Evolutionary conservation across 1,140 invertebrate species (phyloP).

Genomic region (Tenebrio molitor): DNA sequence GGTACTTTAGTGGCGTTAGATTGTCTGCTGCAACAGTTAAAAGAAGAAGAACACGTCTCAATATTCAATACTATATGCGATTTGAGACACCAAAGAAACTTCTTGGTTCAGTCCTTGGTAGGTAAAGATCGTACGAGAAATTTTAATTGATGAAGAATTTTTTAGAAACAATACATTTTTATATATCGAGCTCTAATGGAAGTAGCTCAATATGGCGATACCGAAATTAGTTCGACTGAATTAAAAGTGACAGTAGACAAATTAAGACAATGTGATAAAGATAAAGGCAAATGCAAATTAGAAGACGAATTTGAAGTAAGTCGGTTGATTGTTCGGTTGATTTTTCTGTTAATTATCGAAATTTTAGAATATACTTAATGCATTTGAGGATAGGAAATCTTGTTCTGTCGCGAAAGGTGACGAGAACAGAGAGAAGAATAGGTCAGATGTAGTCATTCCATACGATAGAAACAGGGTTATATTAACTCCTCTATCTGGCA

Average conservation of each 20-base stretch:
- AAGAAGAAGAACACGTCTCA: constrained; percentile 84
- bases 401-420: constrained; percentile 84
- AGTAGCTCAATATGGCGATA: constrained; percentile 93
- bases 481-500: constrained; percentile 82
- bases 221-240: constrained; percentile 82
- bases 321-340: constrained; percentile 35
- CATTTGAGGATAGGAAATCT: constrained; percentile 86
- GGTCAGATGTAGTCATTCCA: constrained; percentile 88
- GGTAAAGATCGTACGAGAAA: constrained; percentile 60
- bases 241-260: constrained; percentile 80
- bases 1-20: constrained; percentile 93
- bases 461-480: constrained; percentile 94
- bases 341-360: background rate
- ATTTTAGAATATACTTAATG: constrained; percentile 82
- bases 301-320: constrained; percentile 88
- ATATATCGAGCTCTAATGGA: constrained; percentile 96
- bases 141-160: no score
- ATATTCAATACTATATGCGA: constrained; percentile 94
- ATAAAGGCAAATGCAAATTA: constrained; percentile 76
- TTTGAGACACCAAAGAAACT: constrained; percentile 90
- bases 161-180: constrained; percentile 97
- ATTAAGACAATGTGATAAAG: constrained; percentile 77
- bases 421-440: constrained; percentile 90
- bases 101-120: constrained; percentile 91
- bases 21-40: constrained; percentile 86